phyloP scores from a whole-genome alignment of 2,888 invertebrate genomes.

The Caenorhabditis drosophilae region DNA sequence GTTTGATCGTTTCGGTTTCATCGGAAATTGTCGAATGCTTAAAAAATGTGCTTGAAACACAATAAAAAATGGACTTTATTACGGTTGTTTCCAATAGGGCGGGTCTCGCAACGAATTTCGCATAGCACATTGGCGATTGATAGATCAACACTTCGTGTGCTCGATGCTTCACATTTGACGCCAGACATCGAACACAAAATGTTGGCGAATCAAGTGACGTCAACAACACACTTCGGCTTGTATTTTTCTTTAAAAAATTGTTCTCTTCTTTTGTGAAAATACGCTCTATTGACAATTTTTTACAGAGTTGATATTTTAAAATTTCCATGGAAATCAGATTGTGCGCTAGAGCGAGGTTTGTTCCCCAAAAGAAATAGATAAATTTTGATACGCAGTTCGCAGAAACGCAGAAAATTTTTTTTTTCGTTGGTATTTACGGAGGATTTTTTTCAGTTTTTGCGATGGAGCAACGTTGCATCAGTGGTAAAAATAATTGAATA shows the following conservation, averaged over 20 bases:
- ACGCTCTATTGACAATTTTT: no score
- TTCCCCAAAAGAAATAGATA: neutral
- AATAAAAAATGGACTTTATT: neutral
- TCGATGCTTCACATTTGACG: conserved; percentile 5
- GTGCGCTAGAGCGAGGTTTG: neutral
- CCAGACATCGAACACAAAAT: conserved; percentile 28
- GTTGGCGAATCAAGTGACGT: conserved; percentile 23
- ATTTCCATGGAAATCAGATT: neutral
- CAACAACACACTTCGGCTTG: conserved; percentile 18
- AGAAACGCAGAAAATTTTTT: no score
- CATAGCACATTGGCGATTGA: conserved; percentile 14
- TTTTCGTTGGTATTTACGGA: no score
- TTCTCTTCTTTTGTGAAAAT: no score
- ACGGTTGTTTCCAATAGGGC: conserved; percentile 13
- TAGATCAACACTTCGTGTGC: conserved; percentile 18
- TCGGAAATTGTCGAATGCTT: conserved; percentile 24
- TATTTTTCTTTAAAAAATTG: conserved; percentile 16
- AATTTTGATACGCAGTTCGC: neutral
- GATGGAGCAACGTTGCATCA: no score
- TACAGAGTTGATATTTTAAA: no score
- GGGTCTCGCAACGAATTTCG: conserved; percentile 20
- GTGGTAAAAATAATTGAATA: no score
- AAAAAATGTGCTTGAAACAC: conserved; percentile 2
- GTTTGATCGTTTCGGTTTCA: conserved; percentile 10
- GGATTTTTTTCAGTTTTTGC: no score